A percentile compares a stretch with the other conserved stretches of the same genome.
Evolutionary conservation across 2,113 vertebrate genomes (phyloP).

Genomic region (Pseudopodoces humilis): DNA sequence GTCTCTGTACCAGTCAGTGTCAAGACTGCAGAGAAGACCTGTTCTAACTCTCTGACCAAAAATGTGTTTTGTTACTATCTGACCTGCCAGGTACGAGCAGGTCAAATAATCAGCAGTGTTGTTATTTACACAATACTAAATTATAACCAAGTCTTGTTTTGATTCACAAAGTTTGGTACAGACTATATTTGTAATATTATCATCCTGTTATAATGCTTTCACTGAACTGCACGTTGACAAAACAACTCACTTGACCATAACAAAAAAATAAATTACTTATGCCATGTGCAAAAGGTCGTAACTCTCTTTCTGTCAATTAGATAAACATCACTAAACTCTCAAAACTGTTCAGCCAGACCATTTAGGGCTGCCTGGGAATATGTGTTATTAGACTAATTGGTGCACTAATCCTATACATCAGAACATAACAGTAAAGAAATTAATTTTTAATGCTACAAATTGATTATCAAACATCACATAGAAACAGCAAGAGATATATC

Average conservation of each 20-base stretch:
- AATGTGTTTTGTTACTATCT: background rate
- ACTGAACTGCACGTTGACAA: background rate
- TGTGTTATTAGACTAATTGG: background rate
- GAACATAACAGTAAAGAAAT: background rate
- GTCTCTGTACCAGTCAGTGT: background rate
- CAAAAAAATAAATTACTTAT: background rate
- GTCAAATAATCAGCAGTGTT: background rate
- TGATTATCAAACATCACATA: background rate
- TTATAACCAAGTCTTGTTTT: background rate
- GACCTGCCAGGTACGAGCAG: background rate
- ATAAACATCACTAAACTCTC: slow-evolving; percentile 32
- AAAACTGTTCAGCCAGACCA: slow-evolving; percentile 25
- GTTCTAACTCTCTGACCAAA: background rate
- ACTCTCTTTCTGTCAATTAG: background rate
- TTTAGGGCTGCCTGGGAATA: background rate
- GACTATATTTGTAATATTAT: background rate
- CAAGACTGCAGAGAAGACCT: background rate
- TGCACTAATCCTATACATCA: background rate
- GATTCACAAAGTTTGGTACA: background rate
- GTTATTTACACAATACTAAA: background rate
- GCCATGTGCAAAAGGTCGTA: background rate
- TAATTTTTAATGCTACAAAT: background rate
- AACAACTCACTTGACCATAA: background rate
- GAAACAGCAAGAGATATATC: background rate
- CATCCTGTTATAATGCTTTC: background rate